Evolutionary conservation across 2,797 vertebrate species (phyloP), one percentile per base, ranked within the genome.

Genomic region (Hozukius guyotensis): DNA sequence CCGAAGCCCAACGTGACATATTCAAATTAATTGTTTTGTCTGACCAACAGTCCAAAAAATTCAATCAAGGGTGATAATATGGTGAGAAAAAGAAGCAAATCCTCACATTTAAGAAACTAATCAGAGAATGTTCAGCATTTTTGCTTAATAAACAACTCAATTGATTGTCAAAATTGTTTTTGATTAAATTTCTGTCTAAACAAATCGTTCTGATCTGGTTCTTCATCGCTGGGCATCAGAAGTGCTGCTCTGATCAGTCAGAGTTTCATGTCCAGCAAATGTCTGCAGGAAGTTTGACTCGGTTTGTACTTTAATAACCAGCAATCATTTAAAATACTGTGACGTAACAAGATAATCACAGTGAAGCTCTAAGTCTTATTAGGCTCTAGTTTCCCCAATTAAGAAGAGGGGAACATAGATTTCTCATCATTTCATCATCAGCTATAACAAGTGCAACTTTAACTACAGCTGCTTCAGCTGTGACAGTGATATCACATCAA

Each of bases 31-130:
- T 22, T 59, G 56, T 29, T 29, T 59, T 29, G 8, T 59, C 46
- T 49, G 18, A 49, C 46, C 46, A 11, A 4, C n/a, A 1, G 20
- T 55, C 52, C 52, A 55, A 55, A 24, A 55, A 22, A 11, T 55
- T 55, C 2, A 0, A 55, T 55, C 0, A 24, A 55, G 11, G 0
- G 53, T 22, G 53, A 55, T 22, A 22, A 6, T 0, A 24, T 0
- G 11, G n/a, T 55, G 53, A 55, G 22, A 24, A 12, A 55, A 55
- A 55, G 8, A 55, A 12, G 0, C 22, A 22, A 55, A 24, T 55
- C 53, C 53, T 55, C 22, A 55, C 49, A 53, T 53, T 53, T 53
- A 53, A 53, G 49, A 53, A 46, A 46, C 42, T 46, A 46, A 46
- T 46, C 42, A 46, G 42, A 46, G 42, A 46, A 0, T 46, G 7